Base-by-base conservation (phyloP, 2,797 vertebrate genomes). In the Acanthurus tractus region DNA sequence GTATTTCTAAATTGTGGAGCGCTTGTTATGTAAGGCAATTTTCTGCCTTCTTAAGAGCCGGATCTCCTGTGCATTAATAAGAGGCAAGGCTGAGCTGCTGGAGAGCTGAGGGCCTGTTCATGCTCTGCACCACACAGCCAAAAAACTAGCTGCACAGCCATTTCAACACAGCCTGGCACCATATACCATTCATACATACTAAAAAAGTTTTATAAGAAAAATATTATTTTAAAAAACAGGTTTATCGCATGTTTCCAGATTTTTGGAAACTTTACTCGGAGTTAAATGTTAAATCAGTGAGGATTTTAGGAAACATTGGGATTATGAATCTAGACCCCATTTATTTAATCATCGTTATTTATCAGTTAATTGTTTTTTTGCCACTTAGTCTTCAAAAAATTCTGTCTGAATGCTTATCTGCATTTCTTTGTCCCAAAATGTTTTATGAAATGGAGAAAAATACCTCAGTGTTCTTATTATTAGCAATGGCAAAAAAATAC, bases 11-110 rank as follows among this genome's bases (percentile, higher is more conserved):
- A 94, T 92, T 94, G 92, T 89, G 89, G 81, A 83, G 89, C 85
- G 83, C 93, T 94, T 89, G 94, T 96, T 96, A 96, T 92, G 91
- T 95, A 96, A 96, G 94, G 94, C 94, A 96, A 95, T 96, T 95
- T 96, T 95, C 93, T 96, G 95, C 95, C 95, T 94, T 94, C 94
- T 96, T 95, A 95, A 95, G 94, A 95, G 92, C 88, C 73, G 63
- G 90, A 91, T 94, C 93, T 94, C 90, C 93, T 86, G 92, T 90
- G 94, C 94, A 95, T 95, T 95, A 95, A 95, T 95, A 93, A 94
- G 92, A 87, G 78, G 84, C 74, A 53, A 14, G 74, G 89, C 85
- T 89, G 92, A 92, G 90, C 90, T 92, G 90, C 87, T 65, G 83
- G 79, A 75, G 86, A 88, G 88, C 81, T 69, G 78, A 89, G 83